A percentile compares a stretch with the other conserved stretches of the same genome.
phyloP scores from a whole-genome alignment of 2,113 vertebrate genomes.

The cat (Felis catus) region DNA sequence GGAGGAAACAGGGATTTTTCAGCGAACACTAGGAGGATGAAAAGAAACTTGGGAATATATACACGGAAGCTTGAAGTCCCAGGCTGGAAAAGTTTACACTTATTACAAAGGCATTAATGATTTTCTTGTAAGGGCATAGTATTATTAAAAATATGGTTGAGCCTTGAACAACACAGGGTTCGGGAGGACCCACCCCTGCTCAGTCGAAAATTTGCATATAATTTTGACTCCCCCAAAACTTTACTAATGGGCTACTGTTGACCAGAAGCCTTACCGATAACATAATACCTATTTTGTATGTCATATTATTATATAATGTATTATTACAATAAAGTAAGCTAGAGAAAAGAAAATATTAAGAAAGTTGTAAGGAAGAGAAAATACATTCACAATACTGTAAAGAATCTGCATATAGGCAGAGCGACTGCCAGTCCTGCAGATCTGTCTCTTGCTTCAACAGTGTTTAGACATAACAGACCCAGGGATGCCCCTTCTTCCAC shows the following conservation, averaged over 20 bases:
- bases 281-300: background rate
- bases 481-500: background rate
- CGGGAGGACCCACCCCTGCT: background rate
- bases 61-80: background rate
- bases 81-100: background rate
- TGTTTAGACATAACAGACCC: background rate
- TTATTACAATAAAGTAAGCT: background rate
- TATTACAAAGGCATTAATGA: background rate
- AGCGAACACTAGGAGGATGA: background rate
- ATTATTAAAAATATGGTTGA: background rate
- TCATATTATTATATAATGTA: background rate
- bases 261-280: background rate
- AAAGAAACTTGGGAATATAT: background rate
- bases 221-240: background rate
- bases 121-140: background rate
- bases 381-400: background rate
- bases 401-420: background rate
- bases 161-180: background rate
- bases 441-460: background rate
- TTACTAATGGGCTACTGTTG: background rate
- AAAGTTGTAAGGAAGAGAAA: background rate
- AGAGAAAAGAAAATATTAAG: background rate
- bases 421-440: background rate
- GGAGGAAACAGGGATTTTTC: background rate
- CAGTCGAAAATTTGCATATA: background rate